Evolutionary conservation across 2,797 vertebrate genomes (phyloP).

Genomic region (Nothura maculosa): DNA sequence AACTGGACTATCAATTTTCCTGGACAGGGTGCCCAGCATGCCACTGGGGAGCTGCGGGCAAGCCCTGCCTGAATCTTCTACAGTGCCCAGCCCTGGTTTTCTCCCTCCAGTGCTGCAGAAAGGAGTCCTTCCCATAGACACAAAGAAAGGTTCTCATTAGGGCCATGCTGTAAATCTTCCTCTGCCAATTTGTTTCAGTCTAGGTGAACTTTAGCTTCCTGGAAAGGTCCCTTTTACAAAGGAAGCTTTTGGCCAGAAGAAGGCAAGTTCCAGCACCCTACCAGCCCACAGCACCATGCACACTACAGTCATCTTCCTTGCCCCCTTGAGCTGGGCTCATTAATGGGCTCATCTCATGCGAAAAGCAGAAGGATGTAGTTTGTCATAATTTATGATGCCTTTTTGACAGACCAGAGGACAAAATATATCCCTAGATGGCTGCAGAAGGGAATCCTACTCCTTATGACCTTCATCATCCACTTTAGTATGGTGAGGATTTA

Average conservation of each 20-base stretch:
- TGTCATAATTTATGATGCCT: not conserved
- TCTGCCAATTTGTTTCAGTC: not conserved
- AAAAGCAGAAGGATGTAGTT: not conserved
- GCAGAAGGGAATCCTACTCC: not conserved
- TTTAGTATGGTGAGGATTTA: not conserved
- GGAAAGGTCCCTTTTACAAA: not conserved
- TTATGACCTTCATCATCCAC: not conserved
- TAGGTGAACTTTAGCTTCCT: not conserved
- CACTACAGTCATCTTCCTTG: not conserved
- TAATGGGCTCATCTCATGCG: not conserved
- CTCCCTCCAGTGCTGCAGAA: not conserved
- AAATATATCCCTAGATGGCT: not conserved
- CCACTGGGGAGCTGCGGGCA: not conserved
- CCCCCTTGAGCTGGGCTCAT: not conserved
- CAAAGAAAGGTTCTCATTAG: not conserved
- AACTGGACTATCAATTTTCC: not conserved
- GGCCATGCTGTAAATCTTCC: not conserved
- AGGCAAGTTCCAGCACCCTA: not conserved
- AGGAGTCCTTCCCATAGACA: not conserved
- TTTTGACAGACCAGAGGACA: not conserved
- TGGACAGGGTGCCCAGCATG: rapidly evolving
- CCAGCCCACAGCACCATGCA: not conserved
- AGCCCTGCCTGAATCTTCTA: rapidly evolving
- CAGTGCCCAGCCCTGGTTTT: not conserved
- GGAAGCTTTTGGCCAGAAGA: not conserved